Evolutionary conservation across 2,113 vertebrate genomes (phyloP), one percentile per base, ranked within the genome.

Genomic region (Cottus gobio): DNA sequence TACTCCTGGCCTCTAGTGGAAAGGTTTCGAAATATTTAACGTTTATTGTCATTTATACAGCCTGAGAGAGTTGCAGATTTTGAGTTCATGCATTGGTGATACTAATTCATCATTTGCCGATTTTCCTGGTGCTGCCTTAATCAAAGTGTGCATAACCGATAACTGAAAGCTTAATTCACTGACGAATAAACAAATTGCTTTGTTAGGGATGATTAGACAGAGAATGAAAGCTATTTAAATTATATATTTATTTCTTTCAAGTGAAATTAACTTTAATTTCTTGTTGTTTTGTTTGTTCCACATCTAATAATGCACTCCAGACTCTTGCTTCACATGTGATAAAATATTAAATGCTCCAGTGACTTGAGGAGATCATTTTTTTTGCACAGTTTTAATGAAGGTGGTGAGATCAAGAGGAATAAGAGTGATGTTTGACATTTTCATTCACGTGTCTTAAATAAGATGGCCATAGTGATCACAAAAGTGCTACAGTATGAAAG

Each of bases 331-430:
- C 50, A 37, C 37, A 50, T 28, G 1, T 74, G 37, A 39, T 67
- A 28, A 65, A 74, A 80, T 77, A 80, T 77, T 63, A 62, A 84
- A 75, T 52, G 15, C 50, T 67, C 42, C 10, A 65, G 26, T 24
- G 13, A 65, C 75, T 62, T 56, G 42, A 30, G 24, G 5, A 71
- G 39, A 64, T 83, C 48, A 44, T 83, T 24, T 56, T 54, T 26
- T 26, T 26, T 54, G 9, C 54, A 56, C 24, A 80, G 44, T 70
- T 74, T 84, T 89, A 86, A 73, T 83, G 63, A 82, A 73, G 36
- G 58, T 65, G 71, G 62, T 12, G 50, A 60, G 65, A 79, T 81
- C 69, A 82, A 77, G 28, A 80, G 39, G 65, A 79, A 72, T 9
- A 66, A 16, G 30, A 79, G 54, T 31, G 12, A 30, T 64, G 64